Evolutionary conservation across 2,113 vertebrate species (phyloP), one percentile per base, ranked within the genome.

Genomic region (Polypterus senegalus): DNA sequence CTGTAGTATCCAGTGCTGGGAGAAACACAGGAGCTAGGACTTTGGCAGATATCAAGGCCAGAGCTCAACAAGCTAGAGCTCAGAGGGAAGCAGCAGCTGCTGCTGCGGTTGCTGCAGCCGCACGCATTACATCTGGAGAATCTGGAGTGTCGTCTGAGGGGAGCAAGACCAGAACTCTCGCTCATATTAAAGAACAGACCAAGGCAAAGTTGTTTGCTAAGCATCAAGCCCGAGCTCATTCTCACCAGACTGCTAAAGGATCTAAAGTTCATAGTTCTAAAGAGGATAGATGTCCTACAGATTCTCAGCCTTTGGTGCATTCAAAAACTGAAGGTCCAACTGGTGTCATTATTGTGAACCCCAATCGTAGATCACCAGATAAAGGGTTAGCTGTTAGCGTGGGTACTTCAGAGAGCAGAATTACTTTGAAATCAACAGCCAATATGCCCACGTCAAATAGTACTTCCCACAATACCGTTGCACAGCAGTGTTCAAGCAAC

Each of bases 1-100:
- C 81, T 68, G 62, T 78, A 0, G 77, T 83, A 0, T 65, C 78
- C 58, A 78, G 78, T 65, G 76, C 79, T 0, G 86, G 88, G 46
- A 83, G 87, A 68, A 89, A 88, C 73, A 88, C 86, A 3, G 88
- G 88, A 63, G 88, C 88, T 62, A 82, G 88, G 72, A 90, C 88
- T 60, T 85, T 91, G 1, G 88, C 88, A 7, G 88, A 91, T 67
- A 91, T 91, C 76, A 91, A 91, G 77, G 88, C 88, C 54, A 77
- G 88, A 66, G 88, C 88, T 54, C 88, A 90, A 46, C 88, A 90
- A 73, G 88, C 88, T 5, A 80, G 88, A 64, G 88, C 88, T 51
- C 88, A 89, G 69, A 83, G 88, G 61, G 88, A 90, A 73, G 88
- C 88, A 3, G 88, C 87, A 1, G 87, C 87, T 3, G 86, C 87